Evolutionary conservation across 2,797 vertebrate genomes (phyloP).

Genomic region (Sphenopsis melanotis): DNA sequence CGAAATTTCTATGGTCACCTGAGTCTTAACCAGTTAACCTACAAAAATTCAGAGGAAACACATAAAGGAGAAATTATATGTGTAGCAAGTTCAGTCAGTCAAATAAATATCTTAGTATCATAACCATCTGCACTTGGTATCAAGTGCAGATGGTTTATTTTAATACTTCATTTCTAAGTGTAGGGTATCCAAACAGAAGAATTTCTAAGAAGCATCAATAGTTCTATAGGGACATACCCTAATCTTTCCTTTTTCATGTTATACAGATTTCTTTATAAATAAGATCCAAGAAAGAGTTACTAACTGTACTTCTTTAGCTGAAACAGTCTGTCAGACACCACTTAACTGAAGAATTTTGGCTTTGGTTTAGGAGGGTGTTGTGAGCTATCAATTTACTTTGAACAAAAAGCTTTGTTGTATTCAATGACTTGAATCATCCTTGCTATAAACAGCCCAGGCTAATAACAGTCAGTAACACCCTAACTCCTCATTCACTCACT

Average conservation of each 20-base stretch:
- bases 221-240: background rate
- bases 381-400: background rate
- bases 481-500: background rate
- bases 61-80: background rate
- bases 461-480: background rate
- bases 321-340: background rate
- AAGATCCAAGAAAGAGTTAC: background rate
- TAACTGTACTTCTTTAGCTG: background rate
- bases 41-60: background rate
- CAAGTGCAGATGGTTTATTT: background rate
- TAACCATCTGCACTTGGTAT: background rate
- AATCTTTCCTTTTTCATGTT: background rate
- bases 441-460: background rate
- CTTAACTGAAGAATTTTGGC: background rate
- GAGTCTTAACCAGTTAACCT: background rate
- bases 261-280: background rate
- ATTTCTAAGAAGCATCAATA: background rate
- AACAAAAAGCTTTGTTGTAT: background rate
- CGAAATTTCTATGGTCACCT: background rate
- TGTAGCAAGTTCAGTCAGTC: background rate
- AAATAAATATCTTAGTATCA: background rate
- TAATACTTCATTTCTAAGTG: background rate
- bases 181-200: background rate
- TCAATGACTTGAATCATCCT: background rate
- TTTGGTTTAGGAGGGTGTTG: background rate